Evolutionary conservation across 1,140 invertebrate genomes (phyloP).

Genomic region (Drosophila santomea): DNA sequence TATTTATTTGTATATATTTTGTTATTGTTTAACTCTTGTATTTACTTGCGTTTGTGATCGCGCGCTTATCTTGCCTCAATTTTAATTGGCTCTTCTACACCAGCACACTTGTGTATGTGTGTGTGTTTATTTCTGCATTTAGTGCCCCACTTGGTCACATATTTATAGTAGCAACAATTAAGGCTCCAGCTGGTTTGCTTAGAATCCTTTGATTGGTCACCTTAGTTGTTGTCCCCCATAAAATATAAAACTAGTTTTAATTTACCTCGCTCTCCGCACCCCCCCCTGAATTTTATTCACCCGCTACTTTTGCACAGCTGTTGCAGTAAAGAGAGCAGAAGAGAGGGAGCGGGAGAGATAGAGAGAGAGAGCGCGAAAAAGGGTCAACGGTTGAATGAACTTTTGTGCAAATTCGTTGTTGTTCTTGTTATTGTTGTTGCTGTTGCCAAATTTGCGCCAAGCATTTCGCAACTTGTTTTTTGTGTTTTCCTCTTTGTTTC

Average conservation of each 20-base stretch:
- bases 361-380: slow-evolving; percentile 56
- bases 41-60: slow-evolving; percentile 16
- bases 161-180: slow-evolving; percentile 42
- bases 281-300: slow-evolving; percentile 2
- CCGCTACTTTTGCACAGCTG: slow-evolving; percentile 57
- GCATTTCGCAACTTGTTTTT: slow-evolving; percentile 56
- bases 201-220: slow-evolving; percentile 31
- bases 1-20: not conserved
- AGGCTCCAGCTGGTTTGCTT: slow-evolving; percentile 14
- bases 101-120: too few species aligned
- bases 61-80: slow-evolving; percentile 38
- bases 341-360: not conserved
- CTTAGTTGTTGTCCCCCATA: not conserved
- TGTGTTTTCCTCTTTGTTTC: slow-evolving; percentile 48
- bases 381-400: slow-evolving; percentile 82
- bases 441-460: slow-evolving; percentile 57
- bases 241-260: slow-evolving; percentile 62
- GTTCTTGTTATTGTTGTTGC: slow-evolving; percentile 5
- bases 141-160: slow-evolving; percentile 31
- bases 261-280: not conserved
- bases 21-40: not conserved
- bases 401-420: slow-evolving; percentile 65
- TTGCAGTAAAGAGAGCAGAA: slow-evolving; percentile 37
- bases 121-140: slow-evolving; percentile 7
- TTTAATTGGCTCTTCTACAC: slow-evolving; percentile 29